Percentiles rank a stretch among this genome's conserved stretches.
These are phyloP conservation scores for Neofelis nebulosa DNA, from an alignment of 2,113 vertebrate species.

Conservation along the genomic window DNA sequence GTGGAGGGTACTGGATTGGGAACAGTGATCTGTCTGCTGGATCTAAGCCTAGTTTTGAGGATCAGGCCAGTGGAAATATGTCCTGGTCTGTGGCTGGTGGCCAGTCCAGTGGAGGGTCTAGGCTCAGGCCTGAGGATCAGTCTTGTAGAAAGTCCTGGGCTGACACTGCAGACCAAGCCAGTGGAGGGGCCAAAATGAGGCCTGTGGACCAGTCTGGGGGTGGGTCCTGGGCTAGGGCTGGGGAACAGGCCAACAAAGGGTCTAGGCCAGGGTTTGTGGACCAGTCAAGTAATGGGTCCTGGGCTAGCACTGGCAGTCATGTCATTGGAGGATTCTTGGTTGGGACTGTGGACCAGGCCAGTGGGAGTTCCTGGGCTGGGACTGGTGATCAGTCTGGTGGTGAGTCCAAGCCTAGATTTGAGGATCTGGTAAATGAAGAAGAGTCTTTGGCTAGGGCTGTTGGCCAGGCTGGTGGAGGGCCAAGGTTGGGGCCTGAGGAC, in stretches of 20 bases:
- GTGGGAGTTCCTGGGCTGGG: background rate
- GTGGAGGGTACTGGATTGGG: constrained; percentile 33
- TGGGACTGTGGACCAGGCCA: background rate
- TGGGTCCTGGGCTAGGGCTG: constrained; percentile 23
- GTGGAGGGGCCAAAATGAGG: background rate
- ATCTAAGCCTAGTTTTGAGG: constrained; percentile 38
- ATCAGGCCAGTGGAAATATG: constrained; percentile 54
- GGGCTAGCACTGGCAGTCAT: constrained; percentile 16
- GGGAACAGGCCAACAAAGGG: constrained; percentile 20
- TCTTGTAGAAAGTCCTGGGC: background rate
- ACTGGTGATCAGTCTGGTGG: constrained; percentile 34
- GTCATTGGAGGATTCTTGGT: background rate
- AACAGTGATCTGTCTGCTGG: background rate
- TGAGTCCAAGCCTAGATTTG: constrained; percentile 41
- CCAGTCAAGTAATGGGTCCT: constrained; percentile 28
- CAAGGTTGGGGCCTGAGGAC: background rate
- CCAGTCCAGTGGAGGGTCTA: constrained; percentile 3
- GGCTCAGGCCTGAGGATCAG: constrained; percentile 22
- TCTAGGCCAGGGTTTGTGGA: background rate
- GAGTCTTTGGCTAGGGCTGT: background rate
- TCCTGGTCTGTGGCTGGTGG: constrained; percentile 51
- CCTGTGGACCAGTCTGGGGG: constrained; percentile 8
- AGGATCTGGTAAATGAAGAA: constrained; percentile 3
- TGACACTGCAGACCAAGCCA: background rate
- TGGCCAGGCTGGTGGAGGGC: constrained; percentile 35